Evolutionary conservation across 2,797 vertebrate genomes (phyloP).

Genomic region (Tachyglossus aculeatus): DNA sequence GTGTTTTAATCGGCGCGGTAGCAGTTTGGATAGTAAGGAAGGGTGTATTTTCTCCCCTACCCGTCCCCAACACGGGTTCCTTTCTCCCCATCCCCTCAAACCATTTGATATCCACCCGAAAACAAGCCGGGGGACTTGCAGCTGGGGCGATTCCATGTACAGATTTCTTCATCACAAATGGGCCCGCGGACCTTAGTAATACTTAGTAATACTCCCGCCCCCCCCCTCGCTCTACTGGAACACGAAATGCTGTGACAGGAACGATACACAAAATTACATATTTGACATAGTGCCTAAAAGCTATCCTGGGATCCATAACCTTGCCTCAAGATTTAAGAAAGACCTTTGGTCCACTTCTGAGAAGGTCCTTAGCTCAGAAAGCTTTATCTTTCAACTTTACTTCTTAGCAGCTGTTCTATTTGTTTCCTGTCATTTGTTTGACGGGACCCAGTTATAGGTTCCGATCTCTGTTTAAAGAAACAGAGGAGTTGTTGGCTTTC

Average conservation of each 20-base stretch:
- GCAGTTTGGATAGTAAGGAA: too few relatives aligned
- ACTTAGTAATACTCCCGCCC: constrained; percentile 52
- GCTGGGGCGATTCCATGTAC: constrained; percentile 57
- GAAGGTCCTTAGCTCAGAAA: constrained; percentile 81
- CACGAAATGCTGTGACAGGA: constrained; percentile 74
- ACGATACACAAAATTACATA: constrained; percentile 79
- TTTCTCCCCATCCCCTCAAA: constrained; percentile 23
- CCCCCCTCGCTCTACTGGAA: constrained; percentile 68
- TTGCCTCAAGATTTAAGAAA: constrained; percentile 78
- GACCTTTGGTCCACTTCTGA: constrained; percentile 81
- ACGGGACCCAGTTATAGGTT: constrained; percentile 90
- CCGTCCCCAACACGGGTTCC: constrained; percentile 15
- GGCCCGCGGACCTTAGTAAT: constrained; percentile 46
- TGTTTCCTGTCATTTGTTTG: constrained; percentile 87
- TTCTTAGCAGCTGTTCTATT: constrained; percentile 88
- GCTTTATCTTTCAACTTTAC: constrained; percentile 84
- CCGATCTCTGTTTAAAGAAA: constrained; percentile 91
- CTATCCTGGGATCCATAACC: constrained; percentile 78
- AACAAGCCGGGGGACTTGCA: constrained; percentile 21
- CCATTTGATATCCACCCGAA: constrained; percentile 26
- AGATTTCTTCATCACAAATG: constrained; percentile 37
- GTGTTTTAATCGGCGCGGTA: too few relatives aligned
- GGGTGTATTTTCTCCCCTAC: constrained; percentile 29
- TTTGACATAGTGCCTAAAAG: constrained; percentile 77
- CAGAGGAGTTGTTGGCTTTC: constrained; percentile 86